phyloP scores from a whole-genome alignment of 2,888 invertebrate genomes.

The Synergus itoensis region DNA sequence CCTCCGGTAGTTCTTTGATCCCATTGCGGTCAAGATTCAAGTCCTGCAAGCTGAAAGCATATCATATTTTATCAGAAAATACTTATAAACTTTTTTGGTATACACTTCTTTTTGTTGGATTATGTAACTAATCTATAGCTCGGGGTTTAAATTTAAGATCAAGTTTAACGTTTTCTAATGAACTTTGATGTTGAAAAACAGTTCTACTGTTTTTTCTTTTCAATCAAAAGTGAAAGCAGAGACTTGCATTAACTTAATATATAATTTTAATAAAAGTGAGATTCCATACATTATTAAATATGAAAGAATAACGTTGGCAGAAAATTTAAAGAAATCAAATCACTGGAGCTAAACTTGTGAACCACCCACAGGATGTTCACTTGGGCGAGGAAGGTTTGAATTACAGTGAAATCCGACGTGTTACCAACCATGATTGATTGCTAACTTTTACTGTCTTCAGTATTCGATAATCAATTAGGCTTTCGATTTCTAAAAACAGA shows the following conservation, averaged over 20 bases:
- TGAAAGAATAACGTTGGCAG: not conserved
- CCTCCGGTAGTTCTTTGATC: conserved; percentile 82
- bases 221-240: not conserved
- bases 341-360: conserved; percentile 64
- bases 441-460: conserved; percentile 30
- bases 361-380: conserved; percentile 66
- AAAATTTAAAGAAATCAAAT: conserved; percentile 47
- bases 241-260: not conserved
- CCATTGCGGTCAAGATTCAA: conserved; percentile 87
- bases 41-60: conserved; percentile 83
- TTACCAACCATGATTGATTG: conserved; percentile 21
- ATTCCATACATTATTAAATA: not conserved
- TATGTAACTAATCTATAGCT: too few species aligned
- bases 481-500: conserved; percentile 13
- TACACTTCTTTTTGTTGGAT: not conserved
- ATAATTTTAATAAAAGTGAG: not conserved
- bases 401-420: conserved; percentile 64
- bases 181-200: not conserved
- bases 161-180: not conserved
- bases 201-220: not conserved
- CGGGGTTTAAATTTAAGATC: too few species aligned
- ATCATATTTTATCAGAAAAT: not conserved
- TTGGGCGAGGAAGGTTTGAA: conserved; percentile 62
- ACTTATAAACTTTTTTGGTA: not conserved
- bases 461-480: conserved; percentile 9